Percentiles rank a stretch among this genome's conserved stretches.
Conservation (phyloP, 2,797 vertebrate genomes). For the Euphonia xanthogaster region DNA sequence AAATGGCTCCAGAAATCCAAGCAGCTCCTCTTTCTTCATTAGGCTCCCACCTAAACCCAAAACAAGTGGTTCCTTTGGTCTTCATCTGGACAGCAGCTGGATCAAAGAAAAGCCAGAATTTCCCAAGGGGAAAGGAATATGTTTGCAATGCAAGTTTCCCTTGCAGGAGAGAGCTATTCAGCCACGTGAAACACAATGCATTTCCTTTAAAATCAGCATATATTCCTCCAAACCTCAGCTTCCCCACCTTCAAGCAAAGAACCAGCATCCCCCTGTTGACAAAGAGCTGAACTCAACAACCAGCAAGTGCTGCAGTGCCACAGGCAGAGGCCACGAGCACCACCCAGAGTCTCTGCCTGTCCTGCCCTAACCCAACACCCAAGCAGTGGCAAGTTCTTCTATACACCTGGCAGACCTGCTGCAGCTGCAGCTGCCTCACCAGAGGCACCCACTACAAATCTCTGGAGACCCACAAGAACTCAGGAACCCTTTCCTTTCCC, state of each 20-base stretch:
- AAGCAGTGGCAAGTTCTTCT: background rate
- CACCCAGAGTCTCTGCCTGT: background rate
- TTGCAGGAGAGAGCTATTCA: background rate
- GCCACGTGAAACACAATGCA: background rate
- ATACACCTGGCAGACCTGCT: background rate
- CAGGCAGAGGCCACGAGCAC: background rate
- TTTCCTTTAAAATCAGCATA: background rate
- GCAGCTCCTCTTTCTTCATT: background rate
- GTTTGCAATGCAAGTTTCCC: background rate
- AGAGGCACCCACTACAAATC: background rate
- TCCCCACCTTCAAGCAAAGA: background rate
- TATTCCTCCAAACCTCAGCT: background rate
- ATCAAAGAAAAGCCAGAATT: background rate
- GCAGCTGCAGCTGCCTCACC: background rate
- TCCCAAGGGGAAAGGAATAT: background rate
- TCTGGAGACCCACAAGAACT: background rate
- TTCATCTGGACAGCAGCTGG: background rate
- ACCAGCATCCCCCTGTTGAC: rapidly evolving
- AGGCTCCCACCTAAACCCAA: background rate
- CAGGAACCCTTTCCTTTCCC: rapidly evolving
- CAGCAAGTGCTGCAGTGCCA: background rate
- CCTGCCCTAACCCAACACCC: background rate
- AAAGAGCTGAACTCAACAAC: background rate
- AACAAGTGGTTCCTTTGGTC: background rate
- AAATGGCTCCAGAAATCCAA: background rate